A percentile compares a stretch with the other conserved stretches of the same genome.
These are phyloP conservation scores for Lithophane ornitopus DNA, from an alignment of 2,888 invertebrate species.

Conservation along the genomic window DNA sequence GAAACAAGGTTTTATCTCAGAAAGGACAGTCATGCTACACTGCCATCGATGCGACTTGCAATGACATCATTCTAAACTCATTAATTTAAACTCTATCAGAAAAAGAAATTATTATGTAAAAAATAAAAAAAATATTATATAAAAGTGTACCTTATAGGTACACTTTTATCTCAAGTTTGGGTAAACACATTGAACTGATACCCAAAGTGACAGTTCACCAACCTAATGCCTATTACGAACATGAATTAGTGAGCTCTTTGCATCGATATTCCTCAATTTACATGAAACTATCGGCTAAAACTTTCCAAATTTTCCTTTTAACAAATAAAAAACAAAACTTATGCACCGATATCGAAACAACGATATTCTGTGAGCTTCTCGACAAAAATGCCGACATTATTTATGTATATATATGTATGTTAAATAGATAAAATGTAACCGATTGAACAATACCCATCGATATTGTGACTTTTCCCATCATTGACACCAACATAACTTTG, in stretches of 20 bases:
- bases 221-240: conserved; percentile 28
- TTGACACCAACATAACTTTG: conserved; percentile 47
- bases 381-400: conserved; percentile 64
- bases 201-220: conserved; percentile 7
- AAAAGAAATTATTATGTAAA: no score
- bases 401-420: conserved; percentile 69
- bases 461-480: conserved; percentile 72
- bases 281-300: conserved; percentile 46
- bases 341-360: conserved; percentile 58
- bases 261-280: conserved; percentile 34
- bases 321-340: conserved; percentile 64
- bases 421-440: conserved; percentile 72
- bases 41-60: not conserved
- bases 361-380: conserved; percentile 52
- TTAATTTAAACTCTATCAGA: no score
- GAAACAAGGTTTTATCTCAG: not conserved
- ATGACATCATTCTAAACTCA: not conserved
- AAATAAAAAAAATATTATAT: no score
- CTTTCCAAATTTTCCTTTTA: conserved; percentile 45
- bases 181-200: not conserved
- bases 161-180: conserved; percentile 3
- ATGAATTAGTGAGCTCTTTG: conserved; percentile 36
- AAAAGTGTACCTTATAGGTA: not conserved
- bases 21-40: not conserved
- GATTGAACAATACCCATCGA: conserved; percentile 70